These are phyloP conservation scores for Aurelia coerulea DNA, from an alignment of 30 jellyfish, hydroid and myxozoan species.

Conservation along the genomic window DNA sequence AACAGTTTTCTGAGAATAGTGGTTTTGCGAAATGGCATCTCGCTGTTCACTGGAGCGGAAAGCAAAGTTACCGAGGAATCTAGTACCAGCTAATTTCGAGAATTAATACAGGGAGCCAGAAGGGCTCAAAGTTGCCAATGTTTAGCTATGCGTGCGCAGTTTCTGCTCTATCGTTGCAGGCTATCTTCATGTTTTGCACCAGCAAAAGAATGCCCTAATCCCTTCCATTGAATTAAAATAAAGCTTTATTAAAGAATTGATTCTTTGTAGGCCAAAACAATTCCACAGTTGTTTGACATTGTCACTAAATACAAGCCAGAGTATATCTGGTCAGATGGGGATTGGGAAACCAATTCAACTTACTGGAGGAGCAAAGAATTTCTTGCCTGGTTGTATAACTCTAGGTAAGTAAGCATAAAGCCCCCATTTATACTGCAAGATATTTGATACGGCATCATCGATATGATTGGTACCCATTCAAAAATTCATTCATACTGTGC, in stretches of 20 bases:
- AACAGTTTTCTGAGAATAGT: no score
- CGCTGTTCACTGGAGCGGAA: no score
- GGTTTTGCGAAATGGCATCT: no score
- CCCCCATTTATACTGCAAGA: background rate
- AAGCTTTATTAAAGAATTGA: background rate
- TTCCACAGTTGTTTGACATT: constrained; percentile 85
- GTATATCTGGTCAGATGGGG: constrained; percentile 96
- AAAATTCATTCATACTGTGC: background rate
- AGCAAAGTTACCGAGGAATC: no score
- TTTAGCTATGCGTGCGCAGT: no score
- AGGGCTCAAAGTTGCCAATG: no score
- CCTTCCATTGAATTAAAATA: no score
- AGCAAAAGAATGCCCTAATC: no score
- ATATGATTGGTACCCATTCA: background rate
- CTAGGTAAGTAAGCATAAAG: constrained; percentile 53
- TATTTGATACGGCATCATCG: background rate
- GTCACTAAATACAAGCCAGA: constrained; percentile 87
- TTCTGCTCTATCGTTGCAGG: no score
- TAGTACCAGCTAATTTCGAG: no score
- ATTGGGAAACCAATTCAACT: constrained; percentile 75
- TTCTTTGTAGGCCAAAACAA: constrained; percentile 40
- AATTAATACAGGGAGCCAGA: no score
- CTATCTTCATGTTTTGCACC: no score
- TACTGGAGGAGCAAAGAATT: constrained; percentile 86
- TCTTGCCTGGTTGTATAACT: constrained; percentile 97